Evolutionary conservation across 2,113 vertebrate genomes (phyloP).

Genomic region (Sander vitreus): DNA sequence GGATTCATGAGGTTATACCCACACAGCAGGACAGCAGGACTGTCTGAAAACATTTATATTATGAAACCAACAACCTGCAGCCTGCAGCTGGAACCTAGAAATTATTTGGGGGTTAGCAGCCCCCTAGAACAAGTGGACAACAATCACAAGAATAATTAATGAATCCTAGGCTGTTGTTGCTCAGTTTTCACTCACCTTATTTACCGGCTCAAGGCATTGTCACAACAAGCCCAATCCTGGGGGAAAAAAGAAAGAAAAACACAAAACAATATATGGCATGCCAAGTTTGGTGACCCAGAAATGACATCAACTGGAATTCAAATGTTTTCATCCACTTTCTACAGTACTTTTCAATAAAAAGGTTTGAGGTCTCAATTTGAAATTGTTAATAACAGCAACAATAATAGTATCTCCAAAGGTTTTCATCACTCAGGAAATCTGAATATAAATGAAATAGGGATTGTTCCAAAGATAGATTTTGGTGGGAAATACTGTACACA

Average conservation of each 20-base stretch:
- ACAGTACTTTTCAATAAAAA: not conserved
- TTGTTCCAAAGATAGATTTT: not conserved
- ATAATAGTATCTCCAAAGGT: not conserved
- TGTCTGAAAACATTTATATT: slow-evolving; percentile 7
- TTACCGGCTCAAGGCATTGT: too few species aligned
- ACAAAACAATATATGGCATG: not conserved
- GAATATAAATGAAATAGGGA: not conserved
- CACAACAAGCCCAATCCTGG: not conserved
- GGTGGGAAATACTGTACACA: not conserved
- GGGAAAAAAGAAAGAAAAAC: not conserved
- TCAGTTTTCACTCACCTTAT: not conserved
- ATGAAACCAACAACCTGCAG: slow-evolving; percentile 4
- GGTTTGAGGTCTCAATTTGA: not conserved
- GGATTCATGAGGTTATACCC: slow-evolving; percentile 18
- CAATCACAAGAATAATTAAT: not conserved
- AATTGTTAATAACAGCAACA: not conserved
- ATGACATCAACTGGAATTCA: not conserved
- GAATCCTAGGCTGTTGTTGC: not conserved
- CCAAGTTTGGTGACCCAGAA: not conserved
- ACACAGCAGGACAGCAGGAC: slow-evolving; percentile 9
- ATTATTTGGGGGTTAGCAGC: not conserved
- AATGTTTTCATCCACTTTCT: not conserved
- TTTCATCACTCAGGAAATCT: not conserved
- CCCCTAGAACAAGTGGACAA: not conserved
- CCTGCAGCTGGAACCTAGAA: not conserved